Percentiles rank a stretch among this genome's conserved stretches.
Evolutionary conservation across 2,888 invertebrate genomes (phyloP).

Genomic region (Tenthredo mesomela): DNA sequence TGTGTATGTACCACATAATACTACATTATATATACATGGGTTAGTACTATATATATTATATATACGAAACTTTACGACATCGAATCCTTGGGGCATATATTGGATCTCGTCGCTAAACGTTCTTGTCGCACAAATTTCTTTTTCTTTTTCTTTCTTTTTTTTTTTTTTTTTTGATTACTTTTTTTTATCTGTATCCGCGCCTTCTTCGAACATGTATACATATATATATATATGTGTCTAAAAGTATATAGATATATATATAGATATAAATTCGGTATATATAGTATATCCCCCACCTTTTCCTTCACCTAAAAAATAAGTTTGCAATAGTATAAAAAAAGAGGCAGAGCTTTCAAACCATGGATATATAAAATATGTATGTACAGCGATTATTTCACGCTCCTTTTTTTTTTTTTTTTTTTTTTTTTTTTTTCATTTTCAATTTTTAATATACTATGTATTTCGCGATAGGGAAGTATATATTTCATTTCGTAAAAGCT

Average conservation of each 20-base stretch:
- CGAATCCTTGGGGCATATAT: conserved; percentile 3
- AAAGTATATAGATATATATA: too few species aligned
- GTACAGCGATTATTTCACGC: conserved; percentile 38
- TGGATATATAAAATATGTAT: background rate
- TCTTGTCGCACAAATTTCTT: conserved; percentile 12
- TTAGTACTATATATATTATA: too few species aligned
- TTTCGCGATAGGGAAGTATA: background rate
- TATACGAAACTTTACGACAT: background rate
- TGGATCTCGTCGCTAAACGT: conserved; percentile 26
- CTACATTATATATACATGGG: background rate
- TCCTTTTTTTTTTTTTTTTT: background rate
- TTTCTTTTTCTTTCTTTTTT: background rate
- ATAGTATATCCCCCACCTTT: too few species aligned
- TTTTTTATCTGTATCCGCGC: background rate
- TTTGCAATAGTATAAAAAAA: background rate
- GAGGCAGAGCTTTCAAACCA: conserved; percentile 2
- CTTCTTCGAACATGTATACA: too few species aligned
- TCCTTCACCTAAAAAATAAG: too few species aligned
- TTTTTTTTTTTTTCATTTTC: background rate
- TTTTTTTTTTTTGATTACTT: background rate
- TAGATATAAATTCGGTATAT: too few species aligned
- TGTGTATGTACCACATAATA: background rate
- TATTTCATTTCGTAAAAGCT: conserved; percentile 41
- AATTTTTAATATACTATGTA: background rate
- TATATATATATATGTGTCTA: too few species aligned